Conservation (phyloP, 1,140 invertebrate species). For the Micrasema minimum region DNA sequence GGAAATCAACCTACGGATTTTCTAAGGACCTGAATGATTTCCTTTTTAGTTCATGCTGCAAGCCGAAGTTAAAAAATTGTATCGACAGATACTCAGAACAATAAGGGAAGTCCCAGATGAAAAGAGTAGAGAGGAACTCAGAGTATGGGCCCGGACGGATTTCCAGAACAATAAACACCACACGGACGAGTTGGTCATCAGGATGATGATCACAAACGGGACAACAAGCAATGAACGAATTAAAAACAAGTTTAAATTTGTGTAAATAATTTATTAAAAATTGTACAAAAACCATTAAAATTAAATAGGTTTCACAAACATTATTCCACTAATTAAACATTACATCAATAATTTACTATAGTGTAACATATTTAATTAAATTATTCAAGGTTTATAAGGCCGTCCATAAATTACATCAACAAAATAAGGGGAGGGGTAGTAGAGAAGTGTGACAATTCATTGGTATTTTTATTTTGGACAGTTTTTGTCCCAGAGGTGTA, state of each 20-base stretch:
- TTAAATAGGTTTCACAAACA: conserved; percentile 28
- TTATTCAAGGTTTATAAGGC: too few species aligned
- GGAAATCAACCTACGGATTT: too few species aligned
- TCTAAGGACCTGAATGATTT: too few species aligned
- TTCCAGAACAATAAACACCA: conserved; percentile 76
- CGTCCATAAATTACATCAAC: too few species aligned
- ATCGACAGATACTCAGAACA: conserved; percentile 76
- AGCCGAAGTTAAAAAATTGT: conserved; percentile 80
- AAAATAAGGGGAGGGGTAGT: too few species aligned
- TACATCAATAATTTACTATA: too few species aligned
- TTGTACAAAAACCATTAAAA: conserved; percentile 37
- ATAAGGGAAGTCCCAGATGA: conserved; percentile 74
- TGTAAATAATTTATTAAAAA: conserved; percentile 45
- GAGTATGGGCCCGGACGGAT: conserved; percentile 76
- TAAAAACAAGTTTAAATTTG: conserved; percentile 72
- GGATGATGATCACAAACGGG: conserved; percentile 77
- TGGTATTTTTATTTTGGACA: too few species aligned
- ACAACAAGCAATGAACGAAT: conserved; percentile 73
- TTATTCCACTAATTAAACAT: too few species aligned
- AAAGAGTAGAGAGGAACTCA: conserved; percentile 71
- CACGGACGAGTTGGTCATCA: conserved; percentile 75
- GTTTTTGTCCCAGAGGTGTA: too few species aligned
- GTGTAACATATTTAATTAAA: too few species aligned
- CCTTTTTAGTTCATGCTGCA: conserved; percentile 77
- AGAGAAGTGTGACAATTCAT: too few species aligned